Percentiles rank a stretch among this genome's conserved stretches.
Conservation (phyloP, 2,797 vertebrate genomes). For the Argyrosomus regius region DNA sequence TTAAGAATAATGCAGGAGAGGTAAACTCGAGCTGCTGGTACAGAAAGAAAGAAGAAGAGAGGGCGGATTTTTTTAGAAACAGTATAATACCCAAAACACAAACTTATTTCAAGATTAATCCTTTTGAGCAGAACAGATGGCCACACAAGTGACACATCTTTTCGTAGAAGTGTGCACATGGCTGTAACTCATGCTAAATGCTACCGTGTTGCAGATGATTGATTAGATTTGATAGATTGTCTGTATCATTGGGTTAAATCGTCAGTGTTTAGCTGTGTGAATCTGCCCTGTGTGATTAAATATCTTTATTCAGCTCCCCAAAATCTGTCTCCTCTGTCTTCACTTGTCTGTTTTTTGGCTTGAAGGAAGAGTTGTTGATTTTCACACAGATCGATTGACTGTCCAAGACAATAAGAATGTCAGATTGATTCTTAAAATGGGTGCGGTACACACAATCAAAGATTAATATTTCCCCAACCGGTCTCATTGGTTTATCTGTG, state of each 20-base stretch:
- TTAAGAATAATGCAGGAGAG: slow-evolving; percentile 55
- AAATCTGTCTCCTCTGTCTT: background rate
- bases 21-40: slow-evolving; percentile 14
- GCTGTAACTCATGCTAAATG: too few relatives aligned
- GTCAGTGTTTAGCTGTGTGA: background rate
- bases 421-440: slow-evolving; percentile 39
- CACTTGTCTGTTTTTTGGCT: slow-evolving; percentile 2
- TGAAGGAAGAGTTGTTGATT: slow-evolving; percentile 10
- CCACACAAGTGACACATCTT: background rate
- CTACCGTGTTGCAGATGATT: too few relatives aligned
- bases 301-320: background rate
- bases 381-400: slow-evolving; percentile 47
- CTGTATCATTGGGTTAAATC: background rate
- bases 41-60: slow-evolving; percentile 24
- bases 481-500: slow-evolving; percentile 1
- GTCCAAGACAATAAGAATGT: slow-evolving; percentile 36
- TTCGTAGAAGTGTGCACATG: too few relatives aligned
- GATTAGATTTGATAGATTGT: too few relatives aligned
- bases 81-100: too few relatives aligned
- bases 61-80: too few relatives aligned
- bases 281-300: background rate
- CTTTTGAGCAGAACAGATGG: background rate
- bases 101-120: background rate
- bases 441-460: slow-evolving; percentile 21
- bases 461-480: slow-evolving; percentile 42